phyloP scores from a whole-genome alignment of 2,888 invertebrate species.

The Silvanus unidentatus region DNA sequence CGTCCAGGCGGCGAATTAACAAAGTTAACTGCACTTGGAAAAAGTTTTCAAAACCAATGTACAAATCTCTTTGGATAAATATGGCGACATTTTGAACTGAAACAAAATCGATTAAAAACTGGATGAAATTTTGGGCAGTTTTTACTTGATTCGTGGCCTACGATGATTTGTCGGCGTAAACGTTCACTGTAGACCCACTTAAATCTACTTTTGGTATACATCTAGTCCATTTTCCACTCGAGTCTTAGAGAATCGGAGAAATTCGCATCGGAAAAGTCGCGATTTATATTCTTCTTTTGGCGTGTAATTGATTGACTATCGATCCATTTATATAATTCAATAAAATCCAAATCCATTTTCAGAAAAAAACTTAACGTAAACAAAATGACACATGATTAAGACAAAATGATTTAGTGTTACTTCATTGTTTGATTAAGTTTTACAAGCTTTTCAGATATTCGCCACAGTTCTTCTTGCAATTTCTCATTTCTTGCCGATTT shows the following conservation, averaged over 20 bases:
- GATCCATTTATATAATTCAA: slow-evolving; percentile 51
- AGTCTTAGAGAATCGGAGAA: slow-evolving; percentile 63
- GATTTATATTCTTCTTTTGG: slow-evolving; percentile 62
- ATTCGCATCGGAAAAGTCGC: slow-evolving; percentile 74
- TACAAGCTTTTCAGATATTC: slow-evolving; percentile 12
- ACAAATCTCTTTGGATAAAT: slow-evolving; percentile 65
- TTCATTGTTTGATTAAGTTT: neutral
- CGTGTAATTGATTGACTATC: slow-evolving; percentile 52
- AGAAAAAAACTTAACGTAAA: too few relatives aligned
- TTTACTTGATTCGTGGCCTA: too few relatives aligned
- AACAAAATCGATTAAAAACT: slow-evolving; percentile 24
- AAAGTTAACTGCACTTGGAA: slow-evolving; percentile 56
- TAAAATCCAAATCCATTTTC: too few relatives aligned
- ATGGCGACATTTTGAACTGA: slow-evolving; percentile 87
- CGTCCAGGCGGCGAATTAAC: too few relatives aligned
- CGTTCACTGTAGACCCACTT: slow-evolving; percentile 59
- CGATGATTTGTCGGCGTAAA: slow-evolving; percentile 77
- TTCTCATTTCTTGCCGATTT: slow-evolving; percentile 6
- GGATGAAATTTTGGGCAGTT: too few relatives aligned
- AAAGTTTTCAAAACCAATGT: slow-evolving; percentile 67
- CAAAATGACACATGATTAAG: too few relatives aligned
- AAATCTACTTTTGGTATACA: slow-evolving; percentile 52
- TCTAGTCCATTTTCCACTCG: slow-evolving; percentile 52
- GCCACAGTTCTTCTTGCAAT: slow-evolving; percentile 10
- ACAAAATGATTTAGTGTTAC: too few relatives aligned